Conservation (phyloP, 2,113 vertebrate species). For the Verasper variegatus region DNA sequence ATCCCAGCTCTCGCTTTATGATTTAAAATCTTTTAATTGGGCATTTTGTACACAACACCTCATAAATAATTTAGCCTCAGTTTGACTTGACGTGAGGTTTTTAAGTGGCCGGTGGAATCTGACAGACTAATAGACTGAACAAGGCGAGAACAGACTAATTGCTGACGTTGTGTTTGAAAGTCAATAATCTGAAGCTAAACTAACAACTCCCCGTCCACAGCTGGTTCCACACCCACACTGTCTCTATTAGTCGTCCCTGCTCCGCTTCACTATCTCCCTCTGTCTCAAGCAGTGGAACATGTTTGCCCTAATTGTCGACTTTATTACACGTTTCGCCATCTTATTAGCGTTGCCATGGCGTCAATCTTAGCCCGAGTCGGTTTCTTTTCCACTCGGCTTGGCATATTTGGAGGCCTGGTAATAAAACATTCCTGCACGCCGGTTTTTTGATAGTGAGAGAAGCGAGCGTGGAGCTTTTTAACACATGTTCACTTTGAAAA, state of each 20-base stretch:
- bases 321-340: constrained; percentile 83
- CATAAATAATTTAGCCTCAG: constrained; percentile 58
- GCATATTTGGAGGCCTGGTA: constrained; percentile 74
- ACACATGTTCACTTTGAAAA: constrained; percentile 86
- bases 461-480: constrained; percentile 75
- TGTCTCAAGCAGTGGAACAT: constrained; percentile 81
- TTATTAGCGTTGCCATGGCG: constrained; percentile 75
- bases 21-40: constrained; percentile 65
- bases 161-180: constrained; percentile 75
- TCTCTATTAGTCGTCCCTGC: constrained; percentile 75
- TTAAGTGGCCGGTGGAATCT: constrained; percentile 54
- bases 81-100: constrained; percentile 45
- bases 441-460: constrained; percentile 76
- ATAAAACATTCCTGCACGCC: constrained; percentile 79
- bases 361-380: constrained; percentile 66
- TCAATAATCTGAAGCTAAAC: constrained; percentile 77
- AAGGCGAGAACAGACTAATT: constrained; percentile 63
- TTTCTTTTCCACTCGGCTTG: constrained; percentile 84
- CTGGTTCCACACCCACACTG: constrained; percentile 11
- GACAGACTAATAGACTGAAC: constrained; percentile 63
- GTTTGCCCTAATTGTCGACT: constrained; percentile 85
- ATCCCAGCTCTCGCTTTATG: constrained; percentile 3
- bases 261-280: constrained; percentile 68
- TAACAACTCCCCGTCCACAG: constrained; percentile 57
- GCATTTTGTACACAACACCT: constrained; percentile 44